Base-by-base conservation (phyloP, 1,140 invertebrate species). In the Hetaerina americana region DNA sequence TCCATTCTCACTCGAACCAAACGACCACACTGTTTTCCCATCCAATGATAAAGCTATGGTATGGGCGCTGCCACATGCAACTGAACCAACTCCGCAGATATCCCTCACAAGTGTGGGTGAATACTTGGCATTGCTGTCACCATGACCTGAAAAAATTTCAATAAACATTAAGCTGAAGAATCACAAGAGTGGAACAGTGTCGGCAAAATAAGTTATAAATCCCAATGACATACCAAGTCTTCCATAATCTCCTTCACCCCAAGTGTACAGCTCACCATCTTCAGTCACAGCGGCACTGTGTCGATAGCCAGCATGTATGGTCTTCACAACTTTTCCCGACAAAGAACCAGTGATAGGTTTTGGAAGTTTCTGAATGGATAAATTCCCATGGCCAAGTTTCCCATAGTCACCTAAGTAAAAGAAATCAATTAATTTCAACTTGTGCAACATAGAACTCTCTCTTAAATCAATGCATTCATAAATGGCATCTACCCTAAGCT, bases 161-260 rank as follows among this genome's bases (percentile, higher is more conserved):
- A 26, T 49, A 26, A 70, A 68, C 18, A 68, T 66, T 18, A 70
- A 40, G 26, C 22, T 71, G 27, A 6, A 27, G 27, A 26, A 70
- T 24, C 6, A 28, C n/a, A 70, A 70, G 6, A 27, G 26, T 27
- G 5, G 5, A 69, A 27, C 29, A 22, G 8, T 69, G 6, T 27
- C 26, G 29, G 5, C n/a, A 26, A 26, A 73, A 73, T 18, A 73
- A 6, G 18, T 5, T 18, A 66, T 3, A n/a, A 73, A 6, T 70
- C 27, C 28, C 5, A 26, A n/a, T 25, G 24, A 73, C 27, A 73
- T 74, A 82, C 85, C 88, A 5, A 89, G 79, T 70, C 85, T 78
- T 8, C 88, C 88, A 76, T 85, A 84, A 77, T 86, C 87, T n/a
- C 88, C 87, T 77, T 88, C 85, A 6, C 88, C 88, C 85, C 85